A percentile compares a stretch with the other conserved stretches of the same genome.
Conservation (phyloP, 2,797 vertebrate species). For the Salarias fasciatus region DNA sequence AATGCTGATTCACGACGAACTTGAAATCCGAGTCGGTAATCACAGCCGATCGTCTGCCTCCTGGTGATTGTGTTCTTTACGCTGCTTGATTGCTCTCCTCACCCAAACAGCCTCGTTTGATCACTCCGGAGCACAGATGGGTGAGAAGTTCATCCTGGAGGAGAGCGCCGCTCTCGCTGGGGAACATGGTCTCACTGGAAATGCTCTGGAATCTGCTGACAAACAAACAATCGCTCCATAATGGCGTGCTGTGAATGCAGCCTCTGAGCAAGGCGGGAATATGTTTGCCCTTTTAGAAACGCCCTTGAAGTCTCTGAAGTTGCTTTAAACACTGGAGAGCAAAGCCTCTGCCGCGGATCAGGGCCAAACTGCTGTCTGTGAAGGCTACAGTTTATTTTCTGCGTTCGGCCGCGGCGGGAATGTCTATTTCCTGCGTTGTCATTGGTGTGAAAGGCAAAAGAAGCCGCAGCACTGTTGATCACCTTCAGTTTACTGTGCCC, state of each 20-base stretch:
- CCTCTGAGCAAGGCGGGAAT: too few relatives aligned
- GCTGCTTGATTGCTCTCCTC: neutral
- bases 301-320: too few relatives aligned
- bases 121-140: neutral
- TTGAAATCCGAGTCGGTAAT: neutral
- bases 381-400: too few relatives aligned
- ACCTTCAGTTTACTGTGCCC: neutral
- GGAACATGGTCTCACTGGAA: too few relatives aligned
- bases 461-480: neutral
- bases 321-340: neutral
- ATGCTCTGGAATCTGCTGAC: too few relatives aligned
- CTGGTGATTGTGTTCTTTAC: neutral
- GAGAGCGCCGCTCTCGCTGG: too few relatives aligned
- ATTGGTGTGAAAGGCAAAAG: neutral
- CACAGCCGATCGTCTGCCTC: neutral
- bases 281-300: neutral
- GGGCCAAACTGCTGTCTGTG: neutral
- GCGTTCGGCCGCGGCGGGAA: neutral
- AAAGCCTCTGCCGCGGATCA: neutral
- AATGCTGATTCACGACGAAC: neutral
- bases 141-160: neutral
- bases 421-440: constrained; percentile 5
- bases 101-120: neutral
- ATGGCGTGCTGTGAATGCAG: too few relatives aligned
- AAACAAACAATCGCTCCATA: neutral